Conservation (phyloP, 1,140 invertebrate species). For the Zaprionus davidi region DNA sequence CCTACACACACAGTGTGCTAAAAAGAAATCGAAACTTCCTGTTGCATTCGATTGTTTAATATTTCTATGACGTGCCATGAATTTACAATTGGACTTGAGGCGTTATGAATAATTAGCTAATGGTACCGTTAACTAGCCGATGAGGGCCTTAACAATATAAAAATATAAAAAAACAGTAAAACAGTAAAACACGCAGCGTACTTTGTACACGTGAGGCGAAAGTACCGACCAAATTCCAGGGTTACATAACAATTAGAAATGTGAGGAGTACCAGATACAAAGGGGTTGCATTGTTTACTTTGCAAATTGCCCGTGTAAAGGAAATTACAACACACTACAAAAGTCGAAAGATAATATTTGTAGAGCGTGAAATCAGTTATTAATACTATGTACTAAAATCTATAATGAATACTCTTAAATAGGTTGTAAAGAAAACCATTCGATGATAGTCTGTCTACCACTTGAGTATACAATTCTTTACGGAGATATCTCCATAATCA, state of each 20-base stretch:
- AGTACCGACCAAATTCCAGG: slow-evolving; percentile 33
- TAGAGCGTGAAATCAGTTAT: not conserved
- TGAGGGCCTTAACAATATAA: not conserved
- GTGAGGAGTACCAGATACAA: not conserved
- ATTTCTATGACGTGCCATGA: slow-evolving; percentile 48
- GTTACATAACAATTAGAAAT: slow-evolving; percentile 49
- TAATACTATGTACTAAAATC: not conserved
- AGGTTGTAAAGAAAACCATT: not conserved
- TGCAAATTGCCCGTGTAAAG: slow-evolving; percentile 37
- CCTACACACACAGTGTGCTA: slow-evolving; percentile 42
- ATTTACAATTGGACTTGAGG: slow-evolving; percentile 50
- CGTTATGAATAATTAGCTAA: slow-evolving; percentile 66
- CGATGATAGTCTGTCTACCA: not conserved
- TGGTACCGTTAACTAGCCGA: slow-evolving; percentile 43
- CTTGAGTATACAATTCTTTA: not conserved
- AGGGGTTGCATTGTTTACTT: slow-evolving; percentile 27
- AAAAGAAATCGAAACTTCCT: slow-evolving; percentile 75
- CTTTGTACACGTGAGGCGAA: slow-evolving; percentile 40
- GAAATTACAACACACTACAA: slow-evolving; percentile 9
- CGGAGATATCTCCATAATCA: not conserved
- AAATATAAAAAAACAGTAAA: slow-evolving; percentile 5
- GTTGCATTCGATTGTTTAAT: slow-evolving; percentile 30
- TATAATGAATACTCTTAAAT: not conserved
- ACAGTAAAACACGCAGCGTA: slow-evolving; percentile 39
- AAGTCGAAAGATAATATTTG: slow-evolving; percentile 34